Conservation (phyloP, 2,113 vertebrate species). For the Microtus richardsoni region DNA sequence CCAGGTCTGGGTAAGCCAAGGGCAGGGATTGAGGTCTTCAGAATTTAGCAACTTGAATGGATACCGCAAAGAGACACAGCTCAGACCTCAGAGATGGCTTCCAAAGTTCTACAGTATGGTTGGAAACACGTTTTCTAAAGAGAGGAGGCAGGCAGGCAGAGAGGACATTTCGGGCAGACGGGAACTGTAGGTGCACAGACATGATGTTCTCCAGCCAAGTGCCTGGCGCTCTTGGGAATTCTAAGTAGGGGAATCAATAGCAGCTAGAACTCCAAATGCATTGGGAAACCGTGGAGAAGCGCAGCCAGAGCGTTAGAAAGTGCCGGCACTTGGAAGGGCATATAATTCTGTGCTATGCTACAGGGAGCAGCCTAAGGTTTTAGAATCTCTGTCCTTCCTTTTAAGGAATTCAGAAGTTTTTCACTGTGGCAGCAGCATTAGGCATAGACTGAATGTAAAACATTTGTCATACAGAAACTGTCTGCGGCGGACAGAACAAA, state of each 20-base stretch:
- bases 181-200: not conserved
- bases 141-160: not conserved
- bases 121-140: not conserved
- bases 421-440: not conserved
- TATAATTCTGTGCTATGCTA: not conserved
- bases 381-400: not conserved
- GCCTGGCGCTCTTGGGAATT: not conserved
- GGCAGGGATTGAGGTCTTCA: not conserved
- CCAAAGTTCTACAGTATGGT: not conserved
- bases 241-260: not conserved
- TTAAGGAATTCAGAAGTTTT: not conserved
- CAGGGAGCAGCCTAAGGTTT: not conserved
- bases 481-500: constrained; percentile 50
- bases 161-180: not conserved
- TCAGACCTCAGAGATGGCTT: not conserved
- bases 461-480: not conserved
- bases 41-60: not conserved
- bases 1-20: not conserved
- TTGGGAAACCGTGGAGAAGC: not conserved
- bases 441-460: constrained; percentile 16
- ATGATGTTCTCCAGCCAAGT: not conserved
- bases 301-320: not conserved
- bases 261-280: not conserved
- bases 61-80: not conserved
- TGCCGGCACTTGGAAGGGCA: not conserved